These are phyloP conservation scores for Zaprionus taronus DNA, from an alignment of 1,140 invertebrate species.

Conservation along the genomic window DNA sequence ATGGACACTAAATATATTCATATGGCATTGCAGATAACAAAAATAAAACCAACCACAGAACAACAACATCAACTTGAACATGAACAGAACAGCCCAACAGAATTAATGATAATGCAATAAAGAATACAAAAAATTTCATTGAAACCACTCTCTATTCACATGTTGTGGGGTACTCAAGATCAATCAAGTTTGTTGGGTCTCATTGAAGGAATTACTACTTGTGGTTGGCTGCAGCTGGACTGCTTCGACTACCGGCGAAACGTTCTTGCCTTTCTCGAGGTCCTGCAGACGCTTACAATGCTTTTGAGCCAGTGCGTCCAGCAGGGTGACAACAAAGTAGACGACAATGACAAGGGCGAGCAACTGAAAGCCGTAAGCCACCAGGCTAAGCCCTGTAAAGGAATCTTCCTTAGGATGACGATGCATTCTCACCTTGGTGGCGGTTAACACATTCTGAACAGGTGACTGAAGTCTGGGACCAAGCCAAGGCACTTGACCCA, in stretches of 20 bases:
- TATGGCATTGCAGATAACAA: slow-evolving; percentile 58
- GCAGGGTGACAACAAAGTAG: slow-evolving; percentile 97
- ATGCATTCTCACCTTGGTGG: slow-evolving; percentile 95
- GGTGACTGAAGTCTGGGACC: slow-evolving; percentile 93
- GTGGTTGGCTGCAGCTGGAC: neutral
- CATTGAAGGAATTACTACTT: neutral
- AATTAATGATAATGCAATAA: slow-evolving; percentile 78
- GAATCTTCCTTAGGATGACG: slow-evolving; percentile 54
- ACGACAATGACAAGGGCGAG: slow-evolving; percentile 95
- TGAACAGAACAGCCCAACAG: slow-evolving; percentile 54
- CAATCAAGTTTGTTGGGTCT: neutral
- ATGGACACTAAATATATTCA: slow-evolving; percentile 70
- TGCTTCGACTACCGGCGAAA: neutral
- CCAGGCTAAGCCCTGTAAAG: slow-evolving; percentile 84
- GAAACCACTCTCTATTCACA: slow-evolving; percentile 12
- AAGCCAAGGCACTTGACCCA: slow-evolving; percentile 91
- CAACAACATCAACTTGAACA: slow-evolving; percentile 46
- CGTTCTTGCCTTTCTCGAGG: slow-evolving; percentile 34
- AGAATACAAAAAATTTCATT: slow-evolving; percentile 74
- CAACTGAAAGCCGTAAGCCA: slow-evolving; percentile 95
- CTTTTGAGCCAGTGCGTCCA: slow-evolving; percentile 98
- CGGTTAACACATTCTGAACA: slow-evolving; percentile 92
- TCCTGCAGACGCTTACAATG: slow-evolving; percentile 92
- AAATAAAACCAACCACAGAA: slow-evolving; percentile 36
- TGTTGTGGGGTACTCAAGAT: neutral